Conservation (phyloP, 1,140 invertebrate species). For the Pissodes strobi region DNA sequence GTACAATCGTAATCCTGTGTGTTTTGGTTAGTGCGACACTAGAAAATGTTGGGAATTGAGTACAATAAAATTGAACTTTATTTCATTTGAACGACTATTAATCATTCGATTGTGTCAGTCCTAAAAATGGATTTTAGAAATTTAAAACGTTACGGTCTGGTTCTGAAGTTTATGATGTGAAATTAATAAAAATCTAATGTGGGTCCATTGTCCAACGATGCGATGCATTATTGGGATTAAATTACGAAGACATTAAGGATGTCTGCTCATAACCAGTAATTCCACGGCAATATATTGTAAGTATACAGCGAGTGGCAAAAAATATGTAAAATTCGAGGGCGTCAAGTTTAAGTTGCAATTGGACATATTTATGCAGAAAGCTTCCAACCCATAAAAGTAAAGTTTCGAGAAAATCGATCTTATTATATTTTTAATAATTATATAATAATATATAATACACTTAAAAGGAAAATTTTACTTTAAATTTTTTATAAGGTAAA, state of each 20-base stretch:
- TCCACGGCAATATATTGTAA: no score
- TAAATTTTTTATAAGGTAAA: no score
- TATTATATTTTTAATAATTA: no score
- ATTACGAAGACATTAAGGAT: not conserved
- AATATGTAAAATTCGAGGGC: no score
- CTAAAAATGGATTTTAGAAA: constrained; percentile 8
- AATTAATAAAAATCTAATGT: not conserved
- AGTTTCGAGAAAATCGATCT: no score
- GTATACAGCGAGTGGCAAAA: no score
- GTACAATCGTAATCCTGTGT: constrained; percentile 24
- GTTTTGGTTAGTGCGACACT: constrained; percentile 30
- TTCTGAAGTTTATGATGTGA: constrained; percentile 1
- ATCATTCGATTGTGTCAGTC: not conserved
- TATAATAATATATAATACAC: no score
- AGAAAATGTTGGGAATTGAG: constrained; percentile 2
- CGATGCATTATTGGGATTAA: not conserved
- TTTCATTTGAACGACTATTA: constrained; percentile 7
- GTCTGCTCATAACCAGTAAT: not conserved
- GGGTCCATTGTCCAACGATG: constrained; percentile 5
- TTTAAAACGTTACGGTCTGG: constrained; percentile 8
- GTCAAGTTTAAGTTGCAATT: no score
- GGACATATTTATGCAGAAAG: no score
- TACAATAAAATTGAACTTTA: not conserved
- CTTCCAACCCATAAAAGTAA: no score
- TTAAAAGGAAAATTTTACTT: no score